Evolutionary conservation across 2,797 vertebrate species (phyloP).

Genomic region (Gastrophryne carolinensis): DNA sequence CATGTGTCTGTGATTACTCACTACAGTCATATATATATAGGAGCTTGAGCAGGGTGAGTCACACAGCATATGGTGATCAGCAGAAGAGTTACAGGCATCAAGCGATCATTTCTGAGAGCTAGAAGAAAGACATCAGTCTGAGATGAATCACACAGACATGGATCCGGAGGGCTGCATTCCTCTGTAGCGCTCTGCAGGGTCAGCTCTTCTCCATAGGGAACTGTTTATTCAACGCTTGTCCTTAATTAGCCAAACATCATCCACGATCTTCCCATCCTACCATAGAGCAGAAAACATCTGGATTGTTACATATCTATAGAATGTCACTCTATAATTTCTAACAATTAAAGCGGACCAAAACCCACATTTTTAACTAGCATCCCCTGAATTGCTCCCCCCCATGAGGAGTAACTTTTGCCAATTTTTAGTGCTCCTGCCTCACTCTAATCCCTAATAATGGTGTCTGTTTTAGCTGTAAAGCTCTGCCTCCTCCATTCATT

Average conservation of each 20-base stretch:
- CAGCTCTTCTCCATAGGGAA: not conserved
- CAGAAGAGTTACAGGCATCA: not conserved
- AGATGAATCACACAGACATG: not conserved
- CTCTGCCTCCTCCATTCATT: too few species aligned
- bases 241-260: constrained; percentile 82
- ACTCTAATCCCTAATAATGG: too few species aligned
- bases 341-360: too few species aligned
- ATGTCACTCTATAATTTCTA: too few species aligned
- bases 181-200: not conserved
- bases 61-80: not conserved
- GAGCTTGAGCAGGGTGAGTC: not conserved
- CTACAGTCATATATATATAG: not conserved
- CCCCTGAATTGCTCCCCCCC: too few species aligned
- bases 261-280: constrained; percentile 83
- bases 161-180: not conserved
- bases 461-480: too few species aligned
- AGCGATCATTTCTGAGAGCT: not conserved
- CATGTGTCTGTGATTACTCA: not conserved
- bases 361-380: too few species aligned
- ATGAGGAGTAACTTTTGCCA: too few species aligned
- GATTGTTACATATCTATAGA: not conserved
- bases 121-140: not conserved
- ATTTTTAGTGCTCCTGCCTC: too few species aligned
- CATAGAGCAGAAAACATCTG: constrained; percentile 28
- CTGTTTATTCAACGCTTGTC: constrained; percentile 66